Conservation (phyloP, 2,888 invertebrate genomes). For the Sesia apiformis region DNA sequence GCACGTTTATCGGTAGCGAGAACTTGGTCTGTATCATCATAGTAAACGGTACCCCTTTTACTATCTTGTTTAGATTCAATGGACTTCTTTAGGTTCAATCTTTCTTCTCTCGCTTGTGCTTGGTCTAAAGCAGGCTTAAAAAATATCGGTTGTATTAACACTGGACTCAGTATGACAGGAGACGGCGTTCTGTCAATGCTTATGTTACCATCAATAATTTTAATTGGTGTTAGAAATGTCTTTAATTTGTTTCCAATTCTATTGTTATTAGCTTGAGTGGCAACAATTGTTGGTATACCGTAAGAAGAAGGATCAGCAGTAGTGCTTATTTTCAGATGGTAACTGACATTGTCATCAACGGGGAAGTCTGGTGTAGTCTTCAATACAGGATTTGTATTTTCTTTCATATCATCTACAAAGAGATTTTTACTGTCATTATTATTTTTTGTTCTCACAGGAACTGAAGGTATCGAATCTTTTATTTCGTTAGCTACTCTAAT, state of each 20-base stretch:
- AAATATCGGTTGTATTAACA: slow-evolving; percentile 49
- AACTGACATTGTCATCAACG: slow-evolving; percentile 48
- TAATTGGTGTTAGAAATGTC: slow-evolving; percentile 43
- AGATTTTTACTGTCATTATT: slow-evolving; percentile 10
- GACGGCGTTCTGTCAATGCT: slow-evolving; percentile 23
- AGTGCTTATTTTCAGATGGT: slow-evolving; percentile 60
- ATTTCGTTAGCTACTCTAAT: neutral
- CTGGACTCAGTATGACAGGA: slow-evolving; percentile 55
- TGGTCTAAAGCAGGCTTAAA: slow-evolving; percentile 20
- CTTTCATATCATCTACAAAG: slow-evolving; percentile 10
- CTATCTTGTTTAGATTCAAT: slow-evolving; percentile 16
- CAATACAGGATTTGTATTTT: neutral
- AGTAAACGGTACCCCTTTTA: slow-evolving; percentile 46
- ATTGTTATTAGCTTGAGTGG: slow-evolving; percentile 13
- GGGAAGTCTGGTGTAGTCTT: slow-evolving; percentile 1
- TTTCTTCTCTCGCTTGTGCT: neutral
- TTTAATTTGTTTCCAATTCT: slow-evolving; percentile 25
- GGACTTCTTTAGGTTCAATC: slow-evolving; percentile 5
- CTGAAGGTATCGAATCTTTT: neutral
- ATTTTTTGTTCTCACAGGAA: neutral
- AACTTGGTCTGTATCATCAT: slow-evolving; percentile 56
- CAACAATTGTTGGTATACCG: slow-evolving; percentile 14
- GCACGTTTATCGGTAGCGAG: slow-evolving; percentile 16
- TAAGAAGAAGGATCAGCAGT: slow-evolving; percentile 31
- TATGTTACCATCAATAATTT: slow-evolving; percentile 30